Evolutionary conservation across 2,888 invertebrate genomes (phyloP), one percentile per base, ranked within the genome.

Genomic region (Drosophila neotestacea): DNA sequence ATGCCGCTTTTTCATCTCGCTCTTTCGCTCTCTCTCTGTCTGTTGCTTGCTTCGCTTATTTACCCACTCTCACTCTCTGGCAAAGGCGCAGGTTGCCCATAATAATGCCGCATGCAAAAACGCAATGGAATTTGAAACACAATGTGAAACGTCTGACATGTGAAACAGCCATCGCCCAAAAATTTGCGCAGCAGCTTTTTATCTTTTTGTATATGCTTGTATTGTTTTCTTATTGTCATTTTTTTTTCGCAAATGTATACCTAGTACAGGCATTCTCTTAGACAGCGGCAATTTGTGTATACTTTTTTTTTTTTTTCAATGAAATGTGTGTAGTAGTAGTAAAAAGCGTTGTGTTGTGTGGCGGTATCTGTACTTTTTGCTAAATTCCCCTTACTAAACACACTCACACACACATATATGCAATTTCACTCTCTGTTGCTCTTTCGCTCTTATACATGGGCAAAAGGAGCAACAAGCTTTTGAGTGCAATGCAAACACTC

Each of bases 121-220:
- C 69, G 62, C 58, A 59, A 61, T 72, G 71, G 63, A 41, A 81
- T 42, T 55, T 58, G 81, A 77, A 84, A 77, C 73, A 59, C 52
- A 59, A 42, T 36, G 48, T 52, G 74, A 73, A 77, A 83, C 61
- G 65, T 27, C 59, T 68, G 68, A 36, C 46, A 76, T 63, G 22
- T 54, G 77, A 81, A 85, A 85, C 79, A 70, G 85, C 72, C 79
- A 81, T 88, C 88, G 86, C 86, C 86, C 86, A 79, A 87, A 87
- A 89, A 86, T 83, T 89, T 89, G 87, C 86, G 86, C 90, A 87
- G 82, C 89, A 85, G 85, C 82, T 81, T 89, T 81, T 73, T 80
- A 77, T 70, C 81, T 77, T 72, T 73, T 60, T 59, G n/a, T 47
- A n/a, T 61, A 10, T 68, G 34, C 72, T 55, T 64, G 54, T 67